These are phyloP conservation scores for Colinus virginianus DNA, from an alignment of 2,113 vertebrate species.

Conservation along the genomic window DNA sequence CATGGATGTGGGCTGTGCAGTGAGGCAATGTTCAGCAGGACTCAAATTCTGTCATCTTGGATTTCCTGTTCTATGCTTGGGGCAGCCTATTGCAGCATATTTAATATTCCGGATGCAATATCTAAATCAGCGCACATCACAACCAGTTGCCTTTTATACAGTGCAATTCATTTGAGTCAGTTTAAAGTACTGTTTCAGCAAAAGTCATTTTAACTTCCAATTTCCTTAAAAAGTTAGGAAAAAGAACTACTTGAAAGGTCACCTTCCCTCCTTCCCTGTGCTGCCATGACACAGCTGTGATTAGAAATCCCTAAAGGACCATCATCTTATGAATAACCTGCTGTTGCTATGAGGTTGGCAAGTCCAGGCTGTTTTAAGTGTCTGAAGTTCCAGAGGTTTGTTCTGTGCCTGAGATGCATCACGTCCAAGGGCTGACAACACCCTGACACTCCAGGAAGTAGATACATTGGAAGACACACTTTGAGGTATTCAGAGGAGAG, in stretches of 20 bases:
- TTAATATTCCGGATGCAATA: background rate
- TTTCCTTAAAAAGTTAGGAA: background rate
- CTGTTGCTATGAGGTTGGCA: fast-evolving
- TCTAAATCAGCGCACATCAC: background rate
- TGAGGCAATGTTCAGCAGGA: background rate
- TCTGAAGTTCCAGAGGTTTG: background rate
- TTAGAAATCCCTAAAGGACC: too few relatives aligned
- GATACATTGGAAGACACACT: background rate
- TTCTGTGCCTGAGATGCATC: fast-evolving
- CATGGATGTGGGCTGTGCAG: fast-evolving
- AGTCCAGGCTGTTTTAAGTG: background rate
- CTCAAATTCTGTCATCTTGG: background rate
- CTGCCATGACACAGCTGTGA: fast-evolving
- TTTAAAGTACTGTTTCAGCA: background rate
- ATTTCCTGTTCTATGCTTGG: background rate
- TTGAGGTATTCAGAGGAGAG: background rate
- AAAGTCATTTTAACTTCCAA: fast-evolving
- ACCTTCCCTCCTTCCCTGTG: background rate
- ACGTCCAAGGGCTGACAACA: fast-evolving
- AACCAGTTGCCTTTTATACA: background rate
- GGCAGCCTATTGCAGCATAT: background rate
- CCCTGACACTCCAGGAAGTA: background rate
- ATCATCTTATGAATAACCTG: background rate
- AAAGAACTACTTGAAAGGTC: background rate
- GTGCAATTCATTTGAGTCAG: background rate